Percentiles rank a stretch among this genome's conserved stretches.
Conservation (phyloP, 2,888 invertebrate genomes). For the Tetrapedia diversipes region DNA sequence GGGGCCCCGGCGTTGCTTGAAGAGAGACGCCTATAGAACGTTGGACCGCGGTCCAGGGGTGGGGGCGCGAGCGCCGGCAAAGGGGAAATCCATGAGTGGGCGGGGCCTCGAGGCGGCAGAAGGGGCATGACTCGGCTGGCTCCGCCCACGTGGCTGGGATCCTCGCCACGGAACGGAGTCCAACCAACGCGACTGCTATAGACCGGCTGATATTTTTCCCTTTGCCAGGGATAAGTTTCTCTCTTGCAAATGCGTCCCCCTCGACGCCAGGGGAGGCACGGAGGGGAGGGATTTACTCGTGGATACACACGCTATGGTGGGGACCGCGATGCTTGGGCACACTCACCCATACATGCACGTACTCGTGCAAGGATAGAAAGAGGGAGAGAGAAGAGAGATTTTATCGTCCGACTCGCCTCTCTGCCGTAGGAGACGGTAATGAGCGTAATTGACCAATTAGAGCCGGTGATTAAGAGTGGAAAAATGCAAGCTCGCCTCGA, state of each 20-base stretch:
- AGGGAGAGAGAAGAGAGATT: slow-evolving; percentile 70
- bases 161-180: slow-evolving; percentile 30
- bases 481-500: slow-evolving; percentile 64
- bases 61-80: slow-evolving; percentile 43
- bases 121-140: slow-evolving; percentile 54
- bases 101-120: slow-evolving; percentile 51
- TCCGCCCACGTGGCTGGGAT: slow-evolving; percentile 58
- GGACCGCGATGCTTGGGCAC: not conserved
- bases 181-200: slow-evolving; percentile 39
- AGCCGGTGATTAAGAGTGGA: slow-evolving; percentile 75
- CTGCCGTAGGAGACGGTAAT: slow-evolving; percentile 81
- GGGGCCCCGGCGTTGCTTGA: slow-evolving; percentile 38
- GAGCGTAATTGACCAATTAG: slow-evolving; percentile 83
- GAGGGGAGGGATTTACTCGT: slow-evolving; percentile 51
- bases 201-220: slow-evolving; percentile 68
- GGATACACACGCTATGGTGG: slow-evolving; percentile 15
- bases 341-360: no score
- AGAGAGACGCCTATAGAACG: slow-evolving; percentile 35
- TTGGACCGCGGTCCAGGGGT: not conserved
- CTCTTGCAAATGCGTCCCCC: slow-evolving; percentile 65
- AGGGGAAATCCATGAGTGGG: slow-evolving; percentile 62
- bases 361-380: no score
- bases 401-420: slow-evolving; percentile 79
- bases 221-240: slow-evolving; percentile 67
- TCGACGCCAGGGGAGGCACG: slow-evolving; percentile 37